Conservation (phyloP, 2,113 vertebrate species). For the Poeciliopsis prolifica region DNA sequence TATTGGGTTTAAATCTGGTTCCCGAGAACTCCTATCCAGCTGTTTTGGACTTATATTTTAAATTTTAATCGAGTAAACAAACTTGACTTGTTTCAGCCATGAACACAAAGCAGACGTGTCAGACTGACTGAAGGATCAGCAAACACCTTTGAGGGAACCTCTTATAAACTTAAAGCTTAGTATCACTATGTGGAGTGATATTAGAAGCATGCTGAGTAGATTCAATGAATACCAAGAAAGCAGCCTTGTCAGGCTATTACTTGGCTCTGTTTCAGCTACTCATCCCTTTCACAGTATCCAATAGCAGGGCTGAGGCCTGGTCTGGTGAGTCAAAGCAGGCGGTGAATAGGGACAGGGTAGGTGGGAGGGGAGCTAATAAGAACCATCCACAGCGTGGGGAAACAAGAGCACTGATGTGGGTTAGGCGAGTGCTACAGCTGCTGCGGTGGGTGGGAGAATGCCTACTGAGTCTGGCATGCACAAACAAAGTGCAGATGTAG, state of each 20-base stretch:
- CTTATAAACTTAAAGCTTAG: conserved; percentile 14
- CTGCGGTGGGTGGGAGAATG: conserved; percentile 68
- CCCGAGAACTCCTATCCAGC: conserved; percentile 9
- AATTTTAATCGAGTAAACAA: background rate
- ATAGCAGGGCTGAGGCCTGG: conserved; percentile 34
- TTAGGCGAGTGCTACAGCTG: conserved; percentile 62
- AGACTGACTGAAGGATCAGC: conserved; percentile 1
- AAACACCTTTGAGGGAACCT: background rate
- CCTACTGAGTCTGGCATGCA: conserved; percentile 68
- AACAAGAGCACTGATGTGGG: conserved; percentile 65
- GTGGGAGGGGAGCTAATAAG: conserved; percentile 67
- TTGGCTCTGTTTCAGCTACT: conserved; percentile 45
- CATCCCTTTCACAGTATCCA: conserved; percentile 42
- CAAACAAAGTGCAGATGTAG: conserved; percentile 65
- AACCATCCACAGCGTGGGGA: conserved; percentile 65
- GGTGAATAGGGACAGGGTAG: conserved; percentile 36
- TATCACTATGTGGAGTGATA: conserved; percentile 33
- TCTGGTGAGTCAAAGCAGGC: conserved; percentile 53
- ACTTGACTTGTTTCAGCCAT: background rate
- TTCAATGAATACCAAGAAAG: conserved; percentile 25
- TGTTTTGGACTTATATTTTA: background rate
- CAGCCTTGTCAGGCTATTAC: conserved; percentile 19
- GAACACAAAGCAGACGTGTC: background rate
- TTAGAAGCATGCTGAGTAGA: conserved; percentile 14
- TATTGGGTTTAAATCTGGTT: conserved; percentile 22